Base-by-base conservation (phyloP, 2,797 vertebrate genomes). In the Remorina albescens region DNA sequence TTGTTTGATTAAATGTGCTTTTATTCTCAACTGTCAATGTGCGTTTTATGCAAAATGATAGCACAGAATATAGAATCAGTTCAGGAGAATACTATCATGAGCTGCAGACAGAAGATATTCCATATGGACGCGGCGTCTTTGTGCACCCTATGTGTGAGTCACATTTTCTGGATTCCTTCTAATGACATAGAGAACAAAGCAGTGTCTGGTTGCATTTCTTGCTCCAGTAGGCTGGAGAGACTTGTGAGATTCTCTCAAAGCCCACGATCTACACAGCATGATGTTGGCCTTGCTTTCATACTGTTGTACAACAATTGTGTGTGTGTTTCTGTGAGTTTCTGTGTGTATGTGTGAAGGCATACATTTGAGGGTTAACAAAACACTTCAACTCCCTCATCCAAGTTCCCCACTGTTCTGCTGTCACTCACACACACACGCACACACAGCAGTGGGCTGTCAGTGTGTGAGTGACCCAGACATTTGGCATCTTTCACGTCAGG, bases 401-500 rank as follows among this genome's bases (percentile, higher is more conserved):
- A 72, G 76, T 72, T 81, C 81, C 85, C 87, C 32, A 71, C 78
- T 86, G 85, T 74, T 81, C 71, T 55, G 49, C 82, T 77, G 82
- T 83, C 81, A 79, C 71, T 16, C 67, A 54, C 78, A 53, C 67
- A 65, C 57, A 39, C 28, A 23, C 71, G 19, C 60, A 67, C 49
- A 79, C 76, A 41, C 82, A 79, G 83, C 56, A 26, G 86, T 84
- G 19, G 67, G 63, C 42, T 74, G 85, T 81, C 76, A 59, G 85
- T 80, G 81, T 90, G 71, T 67, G 80, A 67, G 62, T 89, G 83
- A 86, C 74, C 79, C 80, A 86, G 81, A 87, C 73, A 87, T 92
- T 86, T 90, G 91, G 86, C 81, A 88, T 80, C 89, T 90, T 88
- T 90, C 82, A 25, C 73, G 53, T 82, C 59, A 77, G 83, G 87